Evolutionary conservation across 2,888 invertebrate genomes (phyloP).

Genomic region (Lasioglossum calceatum): DNA sequence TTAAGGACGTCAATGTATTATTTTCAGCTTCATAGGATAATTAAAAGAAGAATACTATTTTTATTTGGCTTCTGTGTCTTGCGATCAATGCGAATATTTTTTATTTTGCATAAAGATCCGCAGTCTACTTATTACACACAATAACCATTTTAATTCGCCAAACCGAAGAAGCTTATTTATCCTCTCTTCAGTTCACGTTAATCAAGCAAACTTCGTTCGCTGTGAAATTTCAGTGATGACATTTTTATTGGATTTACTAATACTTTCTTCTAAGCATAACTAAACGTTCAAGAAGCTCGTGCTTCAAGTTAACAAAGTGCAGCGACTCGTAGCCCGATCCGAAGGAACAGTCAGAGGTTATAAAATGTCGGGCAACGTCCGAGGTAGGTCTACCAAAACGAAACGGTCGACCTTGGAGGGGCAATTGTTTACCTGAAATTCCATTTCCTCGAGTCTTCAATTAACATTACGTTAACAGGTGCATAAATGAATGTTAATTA

Average conservation of each 20-base stretch:
- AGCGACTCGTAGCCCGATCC: neutral
- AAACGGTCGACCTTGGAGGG: slow-evolving; percentile 8
- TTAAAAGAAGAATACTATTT: too few species aligned
- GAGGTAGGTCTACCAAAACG: neutral
- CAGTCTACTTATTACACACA: neutral
- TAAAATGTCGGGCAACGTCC: neutral
- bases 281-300: neutral
- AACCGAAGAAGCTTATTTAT: neutral
- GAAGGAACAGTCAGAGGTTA: neutral
- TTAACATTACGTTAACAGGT: slow-evolving; percentile 29
- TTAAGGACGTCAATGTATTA: too few species aligned
- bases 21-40: too few species aligned
- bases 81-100: too few species aligned
- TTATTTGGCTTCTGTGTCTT: too few species aligned
- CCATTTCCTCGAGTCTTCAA: slow-evolving; percentile 30
- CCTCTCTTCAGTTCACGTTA: neutral
- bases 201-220: neutral
- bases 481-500: slow-evolving; percentile 48
- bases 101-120: too few species aligned
- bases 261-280: neutral
- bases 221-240: too few species aligned
- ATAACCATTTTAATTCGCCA: neutral
- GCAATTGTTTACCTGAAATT: slow-evolving; percentile 29
- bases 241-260: neutral
- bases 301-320: neutral